A percentile compares a stretch with the other conserved stretches of the same genome.
These are phyloP conservation scores for Rhegmatorhina hoffmannsi DNA, from an alignment of 2,113 vertebrate genomes.

Conservation along the genomic window DNA sequence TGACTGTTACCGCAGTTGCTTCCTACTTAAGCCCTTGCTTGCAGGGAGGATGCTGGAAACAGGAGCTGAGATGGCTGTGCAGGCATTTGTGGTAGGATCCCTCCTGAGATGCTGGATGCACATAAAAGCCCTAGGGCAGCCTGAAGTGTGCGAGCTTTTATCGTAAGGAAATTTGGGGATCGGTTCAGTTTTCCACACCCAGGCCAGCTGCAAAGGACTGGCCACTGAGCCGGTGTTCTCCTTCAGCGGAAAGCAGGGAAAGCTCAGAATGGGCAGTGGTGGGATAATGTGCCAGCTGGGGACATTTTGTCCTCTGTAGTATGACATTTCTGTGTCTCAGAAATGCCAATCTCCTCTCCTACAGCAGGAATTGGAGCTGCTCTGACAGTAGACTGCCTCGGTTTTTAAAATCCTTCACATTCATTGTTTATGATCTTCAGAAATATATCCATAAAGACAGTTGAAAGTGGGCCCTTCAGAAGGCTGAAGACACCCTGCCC, in stretches of 20 bases:
- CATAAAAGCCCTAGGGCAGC: not conserved
- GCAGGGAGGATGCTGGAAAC: not conserved
- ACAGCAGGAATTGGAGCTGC: not conserved
- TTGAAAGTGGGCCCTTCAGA: not conserved
- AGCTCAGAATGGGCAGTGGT: not conserved
- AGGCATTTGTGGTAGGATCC: not conserved
- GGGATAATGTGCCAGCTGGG: not conserved
- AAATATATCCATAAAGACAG: not conserved
- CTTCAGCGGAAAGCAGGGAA: not conserved
- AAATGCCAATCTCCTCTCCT: not conserved
- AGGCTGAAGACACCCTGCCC: not conserved
- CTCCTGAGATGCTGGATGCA: not conserved
- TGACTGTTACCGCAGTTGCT: not conserved
- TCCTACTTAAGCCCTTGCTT: not conserved
- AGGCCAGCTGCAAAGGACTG: not conserved
- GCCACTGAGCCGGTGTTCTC: rapidly evolving
- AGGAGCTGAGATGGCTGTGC: not conserved
- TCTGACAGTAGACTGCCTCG: not conserved
- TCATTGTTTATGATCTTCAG: not conserved
- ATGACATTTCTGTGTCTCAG: not conserved
- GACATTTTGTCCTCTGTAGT: not conserved
- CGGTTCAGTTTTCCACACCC: not conserved
- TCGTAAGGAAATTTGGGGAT: not conserved
- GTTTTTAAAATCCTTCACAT: not conserved
- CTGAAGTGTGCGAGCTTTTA: not conserved